A percentile compares a stretch with the other conserved stretches of the same genome.
These are phyloP conservation scores for Psococerastis gibbosa DNA, from an alignment of 2,888 invertebrate species.

Conservation along the genomic window DNA sequence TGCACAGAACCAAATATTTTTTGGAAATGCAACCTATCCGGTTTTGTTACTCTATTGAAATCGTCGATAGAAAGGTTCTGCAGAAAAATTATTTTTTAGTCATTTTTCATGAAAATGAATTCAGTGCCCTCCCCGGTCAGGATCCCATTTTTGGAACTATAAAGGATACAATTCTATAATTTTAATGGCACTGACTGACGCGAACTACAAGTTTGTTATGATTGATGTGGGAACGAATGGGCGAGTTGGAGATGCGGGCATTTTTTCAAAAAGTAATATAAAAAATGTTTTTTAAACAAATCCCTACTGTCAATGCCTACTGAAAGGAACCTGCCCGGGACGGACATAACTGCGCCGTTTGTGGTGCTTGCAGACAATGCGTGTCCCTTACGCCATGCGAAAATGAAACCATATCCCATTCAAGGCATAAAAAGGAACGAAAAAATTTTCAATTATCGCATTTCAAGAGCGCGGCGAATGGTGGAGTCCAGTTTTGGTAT, in stretches of 20 bases:
- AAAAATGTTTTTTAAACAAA: slow-evolving; percentile 8
- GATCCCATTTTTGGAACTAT: slow-evolving; percentile 12
- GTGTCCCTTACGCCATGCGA: slow-evolving; percentile 10
- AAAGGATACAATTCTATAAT: slow-evolving; percentile 15
- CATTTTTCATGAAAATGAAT: no score
- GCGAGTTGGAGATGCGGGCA: slow-evolving; percentile 15
- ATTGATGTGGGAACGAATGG: slow-evolving; percentile 18
- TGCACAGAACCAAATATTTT: no score
- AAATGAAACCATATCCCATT: slow-evolving; percentile 13
- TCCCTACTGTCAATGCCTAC: slow-evolving; percentile 6
- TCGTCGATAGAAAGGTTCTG: no score
- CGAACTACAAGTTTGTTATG: slow-evolving; percentile 17
- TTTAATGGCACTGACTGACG: slow-evolving; percentile 14
- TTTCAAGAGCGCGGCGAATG: slow-evolving; percentile 13
- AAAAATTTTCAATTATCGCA: slow-evolving; percentile 13
- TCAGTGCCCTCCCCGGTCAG: background rate
- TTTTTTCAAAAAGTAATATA: slow-evolving; percentile 13
- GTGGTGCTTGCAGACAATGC: slow-evolving; percentile 14
- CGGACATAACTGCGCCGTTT: slow-evolving; percentile 3
- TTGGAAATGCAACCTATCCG: no score
- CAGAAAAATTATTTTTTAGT: no score
- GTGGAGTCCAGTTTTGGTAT: slow-evolving; percentile 15
- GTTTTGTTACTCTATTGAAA: no score
- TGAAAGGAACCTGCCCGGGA: slow-evolving; percentile 8
- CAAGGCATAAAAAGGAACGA: slow-evolving; percentile 11